Evolutionary conservation across 2,113 vertebrate species (phyloP).

Genomic region (Aptenodytes patagonicus): DNA sequence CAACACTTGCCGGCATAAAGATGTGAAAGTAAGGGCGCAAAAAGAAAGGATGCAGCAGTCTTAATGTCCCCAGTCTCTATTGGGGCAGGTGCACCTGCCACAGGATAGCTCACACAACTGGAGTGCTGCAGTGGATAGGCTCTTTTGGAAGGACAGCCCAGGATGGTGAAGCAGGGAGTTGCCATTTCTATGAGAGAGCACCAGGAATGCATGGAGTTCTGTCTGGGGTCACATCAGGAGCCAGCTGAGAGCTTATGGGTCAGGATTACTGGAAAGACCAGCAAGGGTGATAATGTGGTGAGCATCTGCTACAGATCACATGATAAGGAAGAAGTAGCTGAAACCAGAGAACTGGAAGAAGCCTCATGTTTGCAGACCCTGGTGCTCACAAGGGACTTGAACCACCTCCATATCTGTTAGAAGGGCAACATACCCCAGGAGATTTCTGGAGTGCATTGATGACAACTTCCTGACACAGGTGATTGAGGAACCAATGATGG

Average conservation of each 20-base stretch:
- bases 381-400: neutral
- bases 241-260: neutral
- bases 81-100: too few relatives aligned
- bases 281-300: neutral
- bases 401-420: neutral
- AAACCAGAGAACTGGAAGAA: neutral
- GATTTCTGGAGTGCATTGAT: neutral
- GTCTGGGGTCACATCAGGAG: neutral
- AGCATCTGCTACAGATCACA: accelerated
- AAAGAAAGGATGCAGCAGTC: too few relatives aligned
- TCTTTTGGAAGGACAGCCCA: neutral
- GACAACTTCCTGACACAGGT: neutral
- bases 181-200: neutral
- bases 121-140: neutral
- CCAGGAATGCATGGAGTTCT: neutral
- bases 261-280: neutral
- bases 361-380: neutral
- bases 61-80: too few relatives aligned
- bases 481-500: neutral
- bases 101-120: neutral
- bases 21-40: too few relatives aligned
- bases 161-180: neutral
- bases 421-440: neutral
- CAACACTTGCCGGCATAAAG: too few relatives aligned
- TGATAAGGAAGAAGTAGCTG: neutral